Evolutionary conservation across 2,888 invertebrate genomes (phyloP), one percentile per base, ranked within the genome.

Genomic region (Encarsia formosa): DNA sequence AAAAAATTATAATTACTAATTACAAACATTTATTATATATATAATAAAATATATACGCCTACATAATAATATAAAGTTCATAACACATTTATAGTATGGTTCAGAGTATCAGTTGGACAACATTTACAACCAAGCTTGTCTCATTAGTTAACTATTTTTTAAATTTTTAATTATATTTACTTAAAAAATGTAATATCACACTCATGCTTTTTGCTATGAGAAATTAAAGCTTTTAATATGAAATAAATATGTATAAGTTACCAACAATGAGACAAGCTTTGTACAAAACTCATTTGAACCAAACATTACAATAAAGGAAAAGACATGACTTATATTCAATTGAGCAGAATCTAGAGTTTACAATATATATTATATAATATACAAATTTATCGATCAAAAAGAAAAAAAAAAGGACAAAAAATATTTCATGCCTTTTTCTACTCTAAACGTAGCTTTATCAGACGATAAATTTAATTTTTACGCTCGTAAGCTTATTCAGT

Each of bases 21-120:
- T 68, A 70, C 64, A 66, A 61, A 72, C 68, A 68, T 71, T 69
- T 64, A 70, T 71, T 66, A 66, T 66, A 67, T 67, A 67, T 67
- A 66, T 65, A 61, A 67, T n/a, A 54, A 59, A 58, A 50, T 60
- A 39, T 55, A 53, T 53, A 58, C 45, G 52, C 54, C 32, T 23
- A 47, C 45, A 47, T 29, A 38, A 50, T 51, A 54, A 39, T 37
- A 45, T 35, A 31, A 49, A 44, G 29, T 49, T 49, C 45, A 53
- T 44, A 39, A 54, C 34, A 42, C 44, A 39, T 26, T 31, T 32
- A 40, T n/a, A 26, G 32, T 40, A 43, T 38, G 43, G n/a, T 51
- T 41, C 8, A 43, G 9, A 42, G 32, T 38, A 51, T 40, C 34
- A 31, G 31, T 18, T 16, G 35, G 29, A 51, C 35, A 51, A 32